phyloP scores from a whole-genome alignment of 2,888 invertebrate genomes.

The Drosophila subsilvestris region DNA sequence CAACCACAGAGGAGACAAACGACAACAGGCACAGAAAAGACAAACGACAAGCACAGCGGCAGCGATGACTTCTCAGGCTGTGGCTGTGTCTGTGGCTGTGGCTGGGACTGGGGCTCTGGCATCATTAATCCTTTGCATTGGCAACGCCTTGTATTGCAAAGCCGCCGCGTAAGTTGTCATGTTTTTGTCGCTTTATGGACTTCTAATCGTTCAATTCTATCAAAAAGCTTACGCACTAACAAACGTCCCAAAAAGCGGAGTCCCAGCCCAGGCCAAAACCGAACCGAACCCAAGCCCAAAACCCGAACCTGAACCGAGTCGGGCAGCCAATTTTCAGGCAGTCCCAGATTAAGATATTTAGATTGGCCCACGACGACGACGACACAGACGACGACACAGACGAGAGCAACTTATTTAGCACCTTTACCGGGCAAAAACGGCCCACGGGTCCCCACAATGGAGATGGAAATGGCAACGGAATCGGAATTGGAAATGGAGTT shows the following conservation, averaged over 20 bases:
- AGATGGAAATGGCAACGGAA: slow-evolving; percentile 23
- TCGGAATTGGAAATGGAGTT: slow-evolving; percentile 3
- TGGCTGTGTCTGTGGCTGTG: background rate
- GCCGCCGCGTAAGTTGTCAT: slow-evolving; percentile 82
- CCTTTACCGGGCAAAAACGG: slow-evolving; percentile 58
- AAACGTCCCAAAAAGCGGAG: slow-evolving; percentile 72
- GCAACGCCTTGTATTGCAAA: slow-evolving; percentile 65
- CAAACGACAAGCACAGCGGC: background rate
- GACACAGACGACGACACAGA: slow-evolving; percentile 22
- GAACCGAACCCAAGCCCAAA: slow-evolving; percentile 1
- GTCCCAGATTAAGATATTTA: slow-evolving; percentile 84
- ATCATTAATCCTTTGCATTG: slow-evolving; percentile 81
- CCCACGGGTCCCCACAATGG: slow-evolving; percentile 62
- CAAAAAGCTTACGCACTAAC: slow-evolving; percentile 84
- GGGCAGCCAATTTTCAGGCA: slow-evolving; percentile 63
- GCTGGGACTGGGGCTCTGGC: slow-evolving; percentile 47
- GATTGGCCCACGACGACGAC: slow-evolving; percentile 71
- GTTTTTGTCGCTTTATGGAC: slow-evolving; percentile 85
- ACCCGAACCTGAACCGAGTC: slow-evolving; percentile 25
- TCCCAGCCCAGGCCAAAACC: slow-evolving; percentile 9
- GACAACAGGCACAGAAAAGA: background rate
- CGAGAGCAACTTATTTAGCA: slow-evolving; percentile 80
- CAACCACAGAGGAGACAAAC: slow-evolving; percentile 1
- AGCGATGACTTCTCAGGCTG: background rate
- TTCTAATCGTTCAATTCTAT: slow-evolving; percentile 85